phyloP scores from a whole-genome alignment of 2,797 vertebrate species.

The Poliocrania exsul region DNA sequence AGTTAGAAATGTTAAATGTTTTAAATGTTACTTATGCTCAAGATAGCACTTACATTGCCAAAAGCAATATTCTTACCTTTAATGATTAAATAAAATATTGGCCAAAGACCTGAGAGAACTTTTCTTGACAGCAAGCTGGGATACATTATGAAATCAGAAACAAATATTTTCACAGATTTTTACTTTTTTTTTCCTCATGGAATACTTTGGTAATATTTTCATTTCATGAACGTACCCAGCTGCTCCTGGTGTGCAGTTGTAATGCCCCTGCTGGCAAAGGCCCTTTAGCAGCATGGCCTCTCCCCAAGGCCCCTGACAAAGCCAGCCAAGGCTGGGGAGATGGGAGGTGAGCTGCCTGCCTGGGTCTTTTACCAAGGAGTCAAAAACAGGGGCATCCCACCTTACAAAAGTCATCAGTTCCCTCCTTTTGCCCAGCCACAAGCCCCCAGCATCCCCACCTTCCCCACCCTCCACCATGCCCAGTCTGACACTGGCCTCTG shows the following conservation, averaged over 20 bases:
- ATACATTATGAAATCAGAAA: background rate
- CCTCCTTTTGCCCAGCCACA: fast-evolving
- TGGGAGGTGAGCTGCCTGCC: fast-evolving
- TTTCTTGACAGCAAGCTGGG: background rate
- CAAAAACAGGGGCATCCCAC: background rate
- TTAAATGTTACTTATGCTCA: background rate
- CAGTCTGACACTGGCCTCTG: fast-evolving
- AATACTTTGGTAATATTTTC: background rate
- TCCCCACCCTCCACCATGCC: fast-evolving
- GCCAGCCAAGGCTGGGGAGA: background rate
- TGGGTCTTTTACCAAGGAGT: background rate
- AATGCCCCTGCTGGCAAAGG: fast-evolving
- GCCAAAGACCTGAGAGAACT: background rate
- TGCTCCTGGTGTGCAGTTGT: background rate
- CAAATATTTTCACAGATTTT: background rate
- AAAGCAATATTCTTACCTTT: background rate
- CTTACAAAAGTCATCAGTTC: background rate
- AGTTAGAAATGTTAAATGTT: background rate
- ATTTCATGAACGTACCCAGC: background rate
- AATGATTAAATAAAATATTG: background rate
- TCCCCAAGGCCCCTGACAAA: background rate
- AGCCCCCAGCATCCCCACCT: fast-evolving
- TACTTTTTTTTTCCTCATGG: fast-evolving
- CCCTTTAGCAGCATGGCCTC: fast-evolving
- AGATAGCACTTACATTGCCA: background rate